These are phyloP conservation scores for Holothuria leucospilota DNA, from an alignment of 53 echinoderm and acorn worm species.

Conservation along the genomic window DNA sequence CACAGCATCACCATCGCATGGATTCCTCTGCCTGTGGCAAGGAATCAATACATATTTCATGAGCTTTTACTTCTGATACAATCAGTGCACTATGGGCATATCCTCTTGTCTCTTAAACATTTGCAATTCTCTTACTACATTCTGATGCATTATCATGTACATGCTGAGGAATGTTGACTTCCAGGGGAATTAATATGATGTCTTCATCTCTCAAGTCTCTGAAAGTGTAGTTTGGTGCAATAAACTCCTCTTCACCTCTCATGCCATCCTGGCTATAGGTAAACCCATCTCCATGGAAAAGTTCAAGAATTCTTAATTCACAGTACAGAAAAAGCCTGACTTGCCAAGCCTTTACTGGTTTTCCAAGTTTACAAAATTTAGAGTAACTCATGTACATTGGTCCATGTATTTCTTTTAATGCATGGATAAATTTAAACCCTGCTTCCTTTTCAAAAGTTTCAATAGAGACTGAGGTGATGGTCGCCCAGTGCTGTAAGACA, in stretches of 20 bases:
- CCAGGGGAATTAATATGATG: constrained; percentile 58
- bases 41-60: too few relatives aligned
- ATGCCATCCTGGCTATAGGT: constrained; percentile 78
- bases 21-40: too few relatives aligned
- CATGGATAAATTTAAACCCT: constrained; percentile 81
- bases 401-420: constrained; percentile 61
- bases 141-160: constrained; percentile 36
- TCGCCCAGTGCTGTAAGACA: constrained; percentile 72
- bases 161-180: constrained; percentile 67
- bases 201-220: constrained; percentile 63
- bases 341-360: constrained; percentile 86
- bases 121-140: background rate
- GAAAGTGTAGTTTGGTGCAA: constrained; percentile 77
- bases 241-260: constrained; percentile 81
- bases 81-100: too few relatives aligned
- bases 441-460: constrained; percentile 72
- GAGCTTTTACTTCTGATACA: too few relatives aligned
- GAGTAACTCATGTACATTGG: constrained; percentile 81
- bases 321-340: constrained; percentile 90
- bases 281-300: constrained; percentile 86
- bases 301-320: constrained; percentile 87
- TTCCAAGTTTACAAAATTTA: constrained; percentile 66
- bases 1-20: too few relatives aligned
- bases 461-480: constrained; percentile 68
- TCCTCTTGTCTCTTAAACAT: too few relatives aligned